A percentile compares a stretch with the other conserved stretches of the same genome.
Evolutionary conservation across 2,888 invertebrate genomes (phyloP).

Genomic region (Dryobota labecula): DNA sequence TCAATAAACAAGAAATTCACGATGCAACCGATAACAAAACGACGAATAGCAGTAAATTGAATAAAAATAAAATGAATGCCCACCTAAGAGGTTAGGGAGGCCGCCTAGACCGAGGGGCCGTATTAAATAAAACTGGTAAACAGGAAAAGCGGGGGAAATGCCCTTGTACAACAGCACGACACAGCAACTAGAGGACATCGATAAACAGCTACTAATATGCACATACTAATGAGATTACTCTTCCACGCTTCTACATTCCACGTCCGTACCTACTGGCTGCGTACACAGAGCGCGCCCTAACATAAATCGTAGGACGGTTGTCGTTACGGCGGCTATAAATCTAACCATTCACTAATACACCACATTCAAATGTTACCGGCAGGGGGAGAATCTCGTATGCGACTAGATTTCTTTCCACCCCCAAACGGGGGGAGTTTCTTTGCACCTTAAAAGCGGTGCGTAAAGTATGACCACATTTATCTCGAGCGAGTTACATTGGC

Average conservation of each 20-base stretch:
- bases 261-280: slow-evolving; percentile 44
- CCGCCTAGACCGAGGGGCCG: slow-evolving; percentile 45
- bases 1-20: slow-evolving; percentile 42
- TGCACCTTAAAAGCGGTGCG: slow-evolving; percentile 77
- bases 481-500: slow-evolving; percentile 64
- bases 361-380: slow-evolving; percentile 85
- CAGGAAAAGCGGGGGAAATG: slow-evolving; percentile 54
- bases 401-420: slow-evolving; percentile 66
- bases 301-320: slow-evolving; percentile 82
- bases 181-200: slow-evolving; percentile 64
- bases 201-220: slow-evolving; percentile 68
- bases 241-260: slow-evolving; percentile 59
- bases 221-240: slow-evolving; percentile 66
- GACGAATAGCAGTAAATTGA: slow-evolving; percentile 55
- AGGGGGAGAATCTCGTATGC: slow-evolving; percentile 69
- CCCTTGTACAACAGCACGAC: slow-evolving; percentile 38
- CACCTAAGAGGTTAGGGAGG: slow-evolving; percentile 32
- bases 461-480: slow-evolving; percentile 80
- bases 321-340: slow-evolving; percentile 83
- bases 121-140: slow-evolving; percentile 60
- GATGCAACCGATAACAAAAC: slow-evolving; percentile 46
- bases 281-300: slow-evolving; percentile 69
- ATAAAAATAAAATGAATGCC: slow-evolving; percentile 59
- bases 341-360: slow-evolving; percentile 87
- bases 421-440: slow-evolving; percentile 58